phyloP scores from a whole-genome alignment of 2,113 vertebrate species.

The Xiphophorus maculatus region DNA sequence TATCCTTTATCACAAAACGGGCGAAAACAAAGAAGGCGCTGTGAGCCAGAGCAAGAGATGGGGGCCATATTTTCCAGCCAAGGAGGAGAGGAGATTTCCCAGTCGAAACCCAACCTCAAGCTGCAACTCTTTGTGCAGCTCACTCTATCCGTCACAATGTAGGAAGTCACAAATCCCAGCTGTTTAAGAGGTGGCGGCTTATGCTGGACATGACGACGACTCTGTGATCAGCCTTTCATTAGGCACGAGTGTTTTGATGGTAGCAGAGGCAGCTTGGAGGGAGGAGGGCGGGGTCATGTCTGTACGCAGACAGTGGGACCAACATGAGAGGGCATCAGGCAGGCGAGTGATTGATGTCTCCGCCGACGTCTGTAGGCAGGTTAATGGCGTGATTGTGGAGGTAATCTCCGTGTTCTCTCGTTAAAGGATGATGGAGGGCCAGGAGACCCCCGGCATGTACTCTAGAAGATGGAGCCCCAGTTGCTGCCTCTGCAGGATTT shows the following conservation, averaged over 20 bases:
- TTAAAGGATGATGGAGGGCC: conserved; percentile 78
- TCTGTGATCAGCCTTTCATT: conserved; percentile 56
- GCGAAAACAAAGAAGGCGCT: conserved; percentile 61
- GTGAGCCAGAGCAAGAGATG: conserved; percentile 35
- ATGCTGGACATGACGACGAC: conserved; percentile 47
- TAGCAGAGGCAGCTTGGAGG: neutral
- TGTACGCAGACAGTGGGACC: conserved; percentile 35
- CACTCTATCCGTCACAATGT: neutral
- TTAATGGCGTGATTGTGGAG: conserved; percentile 81
- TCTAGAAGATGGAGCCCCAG: conserved; percentile 52
- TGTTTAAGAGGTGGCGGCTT: conserved; percentile 45
- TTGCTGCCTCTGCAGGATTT: conserved; percentile 44
- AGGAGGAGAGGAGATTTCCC: conserved; percentile 23
- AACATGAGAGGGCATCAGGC: conserved; percentile 60
- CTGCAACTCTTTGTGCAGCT: neutral
- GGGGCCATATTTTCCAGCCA: conserved; percentile 28
- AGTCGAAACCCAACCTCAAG: conserved; percentile 19
- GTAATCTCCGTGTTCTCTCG: conserved; percentile 79
- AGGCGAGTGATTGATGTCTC: conserved; percentile 75
- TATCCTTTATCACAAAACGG: conserved; percentile 68
- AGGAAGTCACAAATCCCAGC: conserved; percentile 12
- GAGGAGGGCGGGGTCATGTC: conserved; percentile 23
- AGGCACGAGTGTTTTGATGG: conserved; percentile 62
- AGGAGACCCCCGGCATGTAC: conserved; percentile 41
- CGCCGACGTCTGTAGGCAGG: conserved; percentile 68